These are phyloP conservation scores for Urocyon cinereoargenteus DNA, from an alignment of 2,797 vertebrate genomes.

Conservation along the genomic window DNA sequence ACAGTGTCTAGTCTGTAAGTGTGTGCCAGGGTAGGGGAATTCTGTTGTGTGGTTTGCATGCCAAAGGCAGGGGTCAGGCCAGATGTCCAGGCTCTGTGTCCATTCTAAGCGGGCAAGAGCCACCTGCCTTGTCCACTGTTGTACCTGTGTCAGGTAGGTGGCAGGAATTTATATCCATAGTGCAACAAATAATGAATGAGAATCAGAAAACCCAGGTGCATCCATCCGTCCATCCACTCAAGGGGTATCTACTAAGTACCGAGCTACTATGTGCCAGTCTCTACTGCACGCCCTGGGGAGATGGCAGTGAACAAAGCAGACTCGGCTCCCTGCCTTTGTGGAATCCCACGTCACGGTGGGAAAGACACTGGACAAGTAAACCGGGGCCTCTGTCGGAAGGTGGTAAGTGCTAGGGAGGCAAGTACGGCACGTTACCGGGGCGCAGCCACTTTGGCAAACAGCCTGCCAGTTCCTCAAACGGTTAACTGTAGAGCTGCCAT, in stretches of 20 bases:
- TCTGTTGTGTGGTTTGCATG: background rate
- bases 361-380: background rate
- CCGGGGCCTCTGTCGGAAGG: background rate
- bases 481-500: background rate
- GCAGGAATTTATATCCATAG: background rate
- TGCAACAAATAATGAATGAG: background rate
- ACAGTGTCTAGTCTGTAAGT: background rate
- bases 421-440: background rate
- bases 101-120: background rate
- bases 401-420: background rate
- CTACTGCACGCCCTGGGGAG: background rate
- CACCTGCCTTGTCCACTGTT: background rate
- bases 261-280: background rate
- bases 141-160: background rate
- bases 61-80: background rate
- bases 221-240: background rate
- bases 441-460: background rate
- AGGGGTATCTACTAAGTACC: background rate
- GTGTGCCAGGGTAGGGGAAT: background rate
- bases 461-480: background rate
- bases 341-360: background rate
- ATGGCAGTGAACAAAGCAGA: background rate
- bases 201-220: background rate
- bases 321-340: background rate
- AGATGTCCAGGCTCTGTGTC: background rate